Conservation (phyloP, 1,140 invertebrate species). For the Riptortus pedestris region DNA sequence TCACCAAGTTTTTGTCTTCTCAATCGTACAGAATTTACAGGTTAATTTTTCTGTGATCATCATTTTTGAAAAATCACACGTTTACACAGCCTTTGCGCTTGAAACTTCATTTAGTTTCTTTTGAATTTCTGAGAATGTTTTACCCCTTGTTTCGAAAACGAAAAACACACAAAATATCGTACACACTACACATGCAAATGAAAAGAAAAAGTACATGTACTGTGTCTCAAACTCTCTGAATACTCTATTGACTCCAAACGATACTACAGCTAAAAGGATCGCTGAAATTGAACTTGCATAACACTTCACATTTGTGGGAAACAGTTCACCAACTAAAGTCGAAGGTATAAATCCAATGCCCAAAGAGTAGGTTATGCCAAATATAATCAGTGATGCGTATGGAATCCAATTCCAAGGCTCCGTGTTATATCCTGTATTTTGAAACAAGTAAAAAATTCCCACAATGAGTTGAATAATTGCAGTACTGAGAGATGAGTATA, state of each 20-base stretch:
- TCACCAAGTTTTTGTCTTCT: too few species aligned
- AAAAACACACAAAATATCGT: slow-evolving; percentile 40
- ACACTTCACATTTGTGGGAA: slow-evolving; percentile 33
- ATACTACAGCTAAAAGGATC: slow-evolving; percentile 29
- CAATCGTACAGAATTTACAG: too few species aligned
- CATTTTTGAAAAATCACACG: too few species aligned
- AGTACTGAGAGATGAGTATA: slow-evolving; percentile 37
- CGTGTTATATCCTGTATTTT: slow-evolving; percentile 1
- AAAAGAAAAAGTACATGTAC: slow-evolving; percentile 31
- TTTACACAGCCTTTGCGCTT: too few species aligned
- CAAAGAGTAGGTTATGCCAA: slow-evolving; percentile 29
- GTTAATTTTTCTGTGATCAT: too few species aligned
- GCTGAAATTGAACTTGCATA: slow-evolving; percentile 31
- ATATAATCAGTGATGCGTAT: slow-evolving; percentile 28
- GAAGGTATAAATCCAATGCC: slow-evolving; percentile 33
- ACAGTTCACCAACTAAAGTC: slow-evolving; percentile 33
- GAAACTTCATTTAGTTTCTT: too few species aligned
- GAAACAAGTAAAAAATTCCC: slow-evolving; percentile 32
- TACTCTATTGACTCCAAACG: slow-evolving; percentile 32
- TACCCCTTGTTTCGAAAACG: slow-evolving; percentile 64
- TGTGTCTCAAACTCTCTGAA: slow-evolving; percentile 26
- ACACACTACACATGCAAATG: slow-evolving; percentile 41
- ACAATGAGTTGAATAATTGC: slow-evolving; percentile 22
- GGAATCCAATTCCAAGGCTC: slow-evolving; percentile 29
- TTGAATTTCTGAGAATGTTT: slow-evolving; percentile 65